Conservation (phyloP, 1,140 invertebrate genomes). For the Drosophila equinoxialis region DNA sequence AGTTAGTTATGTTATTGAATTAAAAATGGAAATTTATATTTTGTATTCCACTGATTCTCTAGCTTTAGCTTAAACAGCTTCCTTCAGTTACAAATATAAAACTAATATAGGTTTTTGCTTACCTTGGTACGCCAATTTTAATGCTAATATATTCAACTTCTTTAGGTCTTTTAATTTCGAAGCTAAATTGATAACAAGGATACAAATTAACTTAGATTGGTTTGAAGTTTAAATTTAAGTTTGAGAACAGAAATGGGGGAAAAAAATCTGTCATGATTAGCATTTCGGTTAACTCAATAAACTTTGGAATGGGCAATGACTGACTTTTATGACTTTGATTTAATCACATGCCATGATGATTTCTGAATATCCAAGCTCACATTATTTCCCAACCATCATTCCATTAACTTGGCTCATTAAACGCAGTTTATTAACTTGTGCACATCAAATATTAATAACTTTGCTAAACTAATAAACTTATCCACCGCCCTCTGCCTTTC, state of each 20-base stretch:
- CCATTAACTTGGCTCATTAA: slow-evolving; percentile 18
- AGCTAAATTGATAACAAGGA: no score
- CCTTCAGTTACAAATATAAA: no score
- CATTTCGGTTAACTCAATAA: not conserved
- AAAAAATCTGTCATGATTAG: not conserved
- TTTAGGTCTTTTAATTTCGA: no score
- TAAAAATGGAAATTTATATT: not conserved
- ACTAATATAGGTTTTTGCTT: no score
- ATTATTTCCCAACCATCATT: not conserved
- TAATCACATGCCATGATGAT: not conserved
- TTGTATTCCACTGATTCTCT: no score
- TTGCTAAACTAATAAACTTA: slow-evolving; percentile 36
- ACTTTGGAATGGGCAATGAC: not conserved
- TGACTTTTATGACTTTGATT: not conserved
- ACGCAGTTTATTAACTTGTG: slow-evolving; percentile 1
- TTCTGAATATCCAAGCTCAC: not conserved
- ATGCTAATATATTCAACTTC: no score
- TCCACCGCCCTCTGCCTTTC: slow-evolving; percentile 10
- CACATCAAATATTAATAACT: slow-evolving; percentile 18
- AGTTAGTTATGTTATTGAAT: no score
- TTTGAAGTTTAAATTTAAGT: no score
- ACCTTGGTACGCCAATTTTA: no score
- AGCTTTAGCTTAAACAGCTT: no score
- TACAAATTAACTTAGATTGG: no score
- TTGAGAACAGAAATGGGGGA: not conserved